These are phyloP conservation scores for Megaleporinus macrocephalus DNA, from an alignment of 2,113 vertebrate genomes.

Conservation along the genomic window DNA sequence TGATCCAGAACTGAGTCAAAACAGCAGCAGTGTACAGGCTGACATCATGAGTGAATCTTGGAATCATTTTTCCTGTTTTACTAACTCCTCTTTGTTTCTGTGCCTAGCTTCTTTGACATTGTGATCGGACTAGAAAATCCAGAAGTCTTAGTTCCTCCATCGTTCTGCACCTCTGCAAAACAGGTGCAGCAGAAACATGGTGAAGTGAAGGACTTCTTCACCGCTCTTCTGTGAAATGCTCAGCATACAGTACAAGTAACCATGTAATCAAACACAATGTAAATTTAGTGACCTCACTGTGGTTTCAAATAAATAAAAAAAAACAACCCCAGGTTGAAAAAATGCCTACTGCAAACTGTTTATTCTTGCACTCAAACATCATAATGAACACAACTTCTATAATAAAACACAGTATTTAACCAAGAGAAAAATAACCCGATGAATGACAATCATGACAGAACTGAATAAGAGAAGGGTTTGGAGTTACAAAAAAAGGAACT, in stretches of 20 bases:
- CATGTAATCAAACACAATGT: background rate
- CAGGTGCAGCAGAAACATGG: background rate
- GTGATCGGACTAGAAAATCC: conserved; percentile 57
- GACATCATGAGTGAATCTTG: background rate
- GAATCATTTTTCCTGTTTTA: background rate
- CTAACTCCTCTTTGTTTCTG: background rate
- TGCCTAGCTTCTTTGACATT: conserved; percentile 52
- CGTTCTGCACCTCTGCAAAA: conserved; percentile 50
- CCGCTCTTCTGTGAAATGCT: conserved; percentile 30
- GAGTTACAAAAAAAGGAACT: conserved; percentile 45
- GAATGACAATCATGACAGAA: conserved; percentile 16
- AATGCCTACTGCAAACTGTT: conserved; percentile 29
- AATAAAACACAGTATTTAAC: conserved; percentile 37
- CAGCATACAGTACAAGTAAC: background rate
- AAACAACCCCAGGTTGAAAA: background rate
- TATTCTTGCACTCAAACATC: conserved; percentile 31
- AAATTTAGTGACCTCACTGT: background rate
- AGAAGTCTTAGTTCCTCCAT: conserved; percentile 51
- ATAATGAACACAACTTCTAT: conserved; percentile 32
- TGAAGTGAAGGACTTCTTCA: conserved; percentile 23
- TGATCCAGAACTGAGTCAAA: background rate
- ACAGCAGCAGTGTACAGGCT: background rate
- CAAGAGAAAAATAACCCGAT: conserved; percentile 15
- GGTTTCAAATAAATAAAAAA: conserved; percentile 28
- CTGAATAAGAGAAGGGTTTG: background rate